A percentile compares a stretch with the other conserved stretches of the same genome.
Evolutionary conservation across 2,113 vertebrate genomes (phyloP).

Genomic region (Penelope pileata): DNA sequence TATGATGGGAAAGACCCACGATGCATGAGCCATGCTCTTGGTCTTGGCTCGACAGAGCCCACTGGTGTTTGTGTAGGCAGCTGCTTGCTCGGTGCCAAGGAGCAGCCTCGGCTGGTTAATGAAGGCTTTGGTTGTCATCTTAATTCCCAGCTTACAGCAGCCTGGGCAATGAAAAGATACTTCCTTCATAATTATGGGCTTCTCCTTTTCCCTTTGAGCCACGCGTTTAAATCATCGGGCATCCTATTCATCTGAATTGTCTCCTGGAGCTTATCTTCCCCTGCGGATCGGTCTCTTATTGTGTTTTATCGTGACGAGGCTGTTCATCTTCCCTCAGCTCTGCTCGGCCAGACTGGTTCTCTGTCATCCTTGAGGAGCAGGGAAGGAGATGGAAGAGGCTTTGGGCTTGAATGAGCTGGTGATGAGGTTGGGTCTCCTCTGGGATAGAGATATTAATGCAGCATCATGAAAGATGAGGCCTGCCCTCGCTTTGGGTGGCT

Average conservation of each 20-base stretch:
- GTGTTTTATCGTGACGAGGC: neutral
- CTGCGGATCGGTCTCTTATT: neutral
- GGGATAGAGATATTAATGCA: conserved; percentile 67
- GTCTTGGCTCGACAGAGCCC: neutral
- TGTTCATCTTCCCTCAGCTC: neutral
- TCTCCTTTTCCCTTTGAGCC: conserved; percentile 22
- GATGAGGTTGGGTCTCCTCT: conserved; percentile 47
- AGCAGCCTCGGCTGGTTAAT: neutral
- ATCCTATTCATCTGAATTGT: neutral
- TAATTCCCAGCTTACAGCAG: neutral
- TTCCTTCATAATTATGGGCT: conserved; percentile 4
- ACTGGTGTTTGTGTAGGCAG: neutral
- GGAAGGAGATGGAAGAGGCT: conserved; percentile 32
- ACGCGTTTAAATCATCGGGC: neutral
- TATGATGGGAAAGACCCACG: neutral
- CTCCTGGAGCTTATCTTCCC: conserved; percentile 31
- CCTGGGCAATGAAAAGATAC: neutral
- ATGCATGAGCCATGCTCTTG: neutral
- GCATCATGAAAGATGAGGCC: conserved; percentile 62
- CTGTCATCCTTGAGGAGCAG: neutral
- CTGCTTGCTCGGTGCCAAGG: neutral
- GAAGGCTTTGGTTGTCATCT: neutral
- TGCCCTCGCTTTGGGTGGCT: conserved; percentile 52
- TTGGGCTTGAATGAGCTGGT: conserved; percentile 50
- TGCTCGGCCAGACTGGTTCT: neutral